Evolutionary conservation across 2,797 vertebrate species (phyloP), one percentile per base, ranked within the genome.

Genomic region (Protonibea diacanthus): DNA sequence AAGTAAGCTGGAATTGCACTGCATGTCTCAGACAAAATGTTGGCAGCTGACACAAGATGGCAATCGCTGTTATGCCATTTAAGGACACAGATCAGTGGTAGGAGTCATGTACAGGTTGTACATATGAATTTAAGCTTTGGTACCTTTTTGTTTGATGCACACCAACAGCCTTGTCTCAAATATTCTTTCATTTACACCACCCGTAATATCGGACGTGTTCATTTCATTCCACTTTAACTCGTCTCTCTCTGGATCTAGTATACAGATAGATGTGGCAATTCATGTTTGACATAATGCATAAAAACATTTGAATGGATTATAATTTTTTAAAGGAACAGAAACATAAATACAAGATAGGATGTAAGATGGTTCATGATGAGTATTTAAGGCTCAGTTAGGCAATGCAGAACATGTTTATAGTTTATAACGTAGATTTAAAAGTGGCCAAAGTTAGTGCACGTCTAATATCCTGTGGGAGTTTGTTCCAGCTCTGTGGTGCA

Each of bases 1-100:
- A 33, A 64, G 25, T 44, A 40, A 70, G 9, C 52, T 76, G 27
- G 11, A 71, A 63, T 76, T 56, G 66, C 48, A 81, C 47, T 52
- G 18, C 48, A 71, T 42, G 23, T 59, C 27, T 60, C 14, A 57
- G 27, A 65, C 25, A 27, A 76, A 70, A 61, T 79, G 65, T 74
- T 86, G 25, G 42, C 62, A 84, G 45, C 63, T 81, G 64, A 83
- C 47, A 83, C 68, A 80, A 59, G 59, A 86, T 83, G 6, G 7
- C 5, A 33, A 76, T 82, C 64, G 7, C 44, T 72, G 58, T 29
- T 61, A 55, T 77, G 25, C 12, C 4, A 52, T 71, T 78, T 44
- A 62, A 15, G 9, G 18, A 57, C 53, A 64, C 27, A 71, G 12
- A 68, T 9, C 8, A 44, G 49, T 33, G 6, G 29, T 71, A 40